Percentiles rank a stretch among this genome's conserved stretches.
These are phyloP conservation scores for Eolophus roseicapilla DNA, from an alignment of 2,113 vertebrate genomes.

Conservation along the genomic window DNA sequence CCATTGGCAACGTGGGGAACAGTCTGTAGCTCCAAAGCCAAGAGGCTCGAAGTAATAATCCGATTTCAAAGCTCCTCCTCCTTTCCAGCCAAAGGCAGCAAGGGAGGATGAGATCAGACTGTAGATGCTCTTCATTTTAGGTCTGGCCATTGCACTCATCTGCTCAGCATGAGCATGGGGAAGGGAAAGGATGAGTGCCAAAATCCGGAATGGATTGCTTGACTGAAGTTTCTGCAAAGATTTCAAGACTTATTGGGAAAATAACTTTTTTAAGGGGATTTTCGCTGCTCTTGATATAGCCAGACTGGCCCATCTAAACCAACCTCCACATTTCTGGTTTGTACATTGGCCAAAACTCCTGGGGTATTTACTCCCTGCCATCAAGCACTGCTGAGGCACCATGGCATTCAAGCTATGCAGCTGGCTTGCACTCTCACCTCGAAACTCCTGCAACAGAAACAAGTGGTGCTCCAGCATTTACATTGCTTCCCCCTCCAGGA, in stretches of 20 bases:
- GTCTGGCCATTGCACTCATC: constrained; percentile 48
- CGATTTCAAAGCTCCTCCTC: constrained; percentile 66
- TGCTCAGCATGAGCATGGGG: constrained; percentile 21
- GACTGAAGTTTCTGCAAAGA: constrained; percentile 6
- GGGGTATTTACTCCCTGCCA: not conserved
- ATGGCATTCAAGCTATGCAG: not conserved
- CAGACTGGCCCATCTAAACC: not conserved
- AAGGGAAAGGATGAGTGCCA: constrained; percentile 29
- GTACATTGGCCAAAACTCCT: not conserved
- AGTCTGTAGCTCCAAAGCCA: constrained; percentile 69
- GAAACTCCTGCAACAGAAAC: not conserved
- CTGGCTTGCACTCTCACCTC: not conserved
- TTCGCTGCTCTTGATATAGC: not conserved
- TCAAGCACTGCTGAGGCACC: not conserved
- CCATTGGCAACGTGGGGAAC: constrained; percentile 69
- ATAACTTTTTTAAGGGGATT: not conserved
- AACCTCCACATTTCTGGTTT: not conserved
- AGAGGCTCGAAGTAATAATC: constrained; percentile 70
- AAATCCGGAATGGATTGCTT: constrained; percentile 57
- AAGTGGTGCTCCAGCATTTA: not conserved
- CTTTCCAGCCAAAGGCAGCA: constrained; percentile 59
- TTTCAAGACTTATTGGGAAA: not conserved
- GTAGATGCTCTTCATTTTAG: constrained; percentile 64
- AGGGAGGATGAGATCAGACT: constrained; percentile 69
- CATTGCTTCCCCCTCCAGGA: fast-evolving